Base-by-base conservation (phyloP, 2,888 invertebrate genomes). In the Cylindroiulus punctatus region DNA sequence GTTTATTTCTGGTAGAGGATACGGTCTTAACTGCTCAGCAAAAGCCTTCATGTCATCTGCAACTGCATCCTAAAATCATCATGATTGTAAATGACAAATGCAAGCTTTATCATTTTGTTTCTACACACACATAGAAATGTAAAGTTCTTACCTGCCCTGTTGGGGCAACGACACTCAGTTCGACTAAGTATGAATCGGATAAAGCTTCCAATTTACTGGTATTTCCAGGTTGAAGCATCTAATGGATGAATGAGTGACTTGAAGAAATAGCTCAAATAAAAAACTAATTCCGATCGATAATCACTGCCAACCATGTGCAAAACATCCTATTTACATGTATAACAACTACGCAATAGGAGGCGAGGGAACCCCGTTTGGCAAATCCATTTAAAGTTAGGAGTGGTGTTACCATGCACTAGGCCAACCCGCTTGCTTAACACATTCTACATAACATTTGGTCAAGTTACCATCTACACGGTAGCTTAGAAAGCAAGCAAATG, bases 41-140 rank as follows among this genome's bases (percentile, higher is more conserved):
- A 98, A 98, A 42, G 95, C 94, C 88, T 96, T 94, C 96, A 98
- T 98, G 90, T 98, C 98, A 90, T 98, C 98, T 3, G 96, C 98
- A 87, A 98, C 96, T 30, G 96, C 96, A 90, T 98, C 98, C 91
- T 98, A 82, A 81, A 81, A 81, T 81, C 30, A 83, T 57, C 81
- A 40, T n/a, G n/a, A 86, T 26, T 36, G 2, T 81, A 12, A n/a
- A 12, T 86, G 17, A 7, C 81, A 86, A 17, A 40, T 40, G 40
- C 40, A 40, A 8, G 8, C 5, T 7, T 52, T 86, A 17, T 81
- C 30, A 85, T 17, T 65, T 26, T 19, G 2, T 57, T 26, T n/a
- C n/a, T n/a, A n/a, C n/a, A n/a, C n/a, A n/a, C n/a, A n/a, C n/a
- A 22, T 19, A 76, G 17, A 81, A 36, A 81, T 30, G 19, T 26